Evolutionary conservation across 92 coral and sea anemone genomes (phyloP), one percentile per base, ranked within the genome.

Genomic region (Epizoanthus fatuus): DNA sequence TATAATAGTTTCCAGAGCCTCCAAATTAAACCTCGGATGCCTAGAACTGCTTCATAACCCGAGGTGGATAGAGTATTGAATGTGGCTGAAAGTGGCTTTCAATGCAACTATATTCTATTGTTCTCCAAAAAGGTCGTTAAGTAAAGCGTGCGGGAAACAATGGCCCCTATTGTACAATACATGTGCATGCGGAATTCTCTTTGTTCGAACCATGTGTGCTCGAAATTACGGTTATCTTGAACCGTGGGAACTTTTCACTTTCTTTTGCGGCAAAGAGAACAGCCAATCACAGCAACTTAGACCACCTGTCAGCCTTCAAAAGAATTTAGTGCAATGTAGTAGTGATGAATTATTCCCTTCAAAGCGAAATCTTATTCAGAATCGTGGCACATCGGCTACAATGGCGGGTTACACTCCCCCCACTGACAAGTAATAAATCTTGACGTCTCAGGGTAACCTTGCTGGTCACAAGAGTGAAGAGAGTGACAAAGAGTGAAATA

Each of bases 151-250:
- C 58, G 71, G 4, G 0, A 7, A 8, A 77, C 71, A 77, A 77
- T 77, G 32, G 15, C 15, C 20, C 29, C 70, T 19, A 59, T 77
- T 77, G 82, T 77, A 77, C 68, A 44, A 70, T 89, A 89, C 96
- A 93, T 90, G 96, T 90, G 90, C 74, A 32, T 7, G 74, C 35
- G 58, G 47, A 87, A 70, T 39, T 2, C 62, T 75, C 78, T 71
- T 93, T 93, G 96, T 93, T 84, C 9, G 10, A 40, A 70, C 96
- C 96, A 93, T 90, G 96, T 93, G 96, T 90, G 78, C 72, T 83
- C 64, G 88, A 74, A 81, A 91, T 72, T 76, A 72, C 72, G 89
- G 77, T 80, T 87, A 82, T 82, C 80, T 74, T 80, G 62, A 79
- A 74, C 86, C 96, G 96, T 93, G 96, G 96, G 96, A 93, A 93